Conservation (phyloP, 2,888 invertebrate species). For the Bellardia bayeri region DNA sequence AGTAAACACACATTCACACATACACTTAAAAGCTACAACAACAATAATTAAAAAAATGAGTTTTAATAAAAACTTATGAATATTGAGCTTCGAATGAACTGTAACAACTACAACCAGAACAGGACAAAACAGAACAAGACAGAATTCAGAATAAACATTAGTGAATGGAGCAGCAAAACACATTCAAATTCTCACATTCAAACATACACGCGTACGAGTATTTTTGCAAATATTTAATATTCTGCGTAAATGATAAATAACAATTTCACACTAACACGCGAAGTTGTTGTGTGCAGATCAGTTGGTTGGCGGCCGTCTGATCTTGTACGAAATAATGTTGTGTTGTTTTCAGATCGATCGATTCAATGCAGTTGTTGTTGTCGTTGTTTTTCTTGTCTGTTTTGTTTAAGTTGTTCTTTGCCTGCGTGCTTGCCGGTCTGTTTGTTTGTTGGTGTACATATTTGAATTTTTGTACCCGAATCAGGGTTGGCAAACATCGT, state of each 20-base stretch:
- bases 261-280: conserved; percentile 75
- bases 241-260: conserved; percentile 74
- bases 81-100: conserved; percentile 43
- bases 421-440: neutral
- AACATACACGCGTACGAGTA: neutral
- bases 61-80: conserved; percentile 64
- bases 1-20: neutral
- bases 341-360: conserved; percentile 27
- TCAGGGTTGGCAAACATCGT: too few relatives aligned
- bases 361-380: conserved; percentile 8
- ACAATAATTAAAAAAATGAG: conserved; percentile 40
- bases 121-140: neutral
- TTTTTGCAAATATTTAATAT: conserved; percentile 73
- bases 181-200: conserved; percentile 37
- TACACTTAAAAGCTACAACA: conserved; percentile 17
- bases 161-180: conserved; percentile 30
- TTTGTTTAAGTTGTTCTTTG: conserved; percentile 5
- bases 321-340: conserved; percentile 49
- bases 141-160: conserved; percentile 21
- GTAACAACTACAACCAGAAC: conserved; percentile 15
- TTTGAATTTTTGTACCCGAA: conserved; percentile 19
- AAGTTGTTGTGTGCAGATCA: conserved; percentile 65
- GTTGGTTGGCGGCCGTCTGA: conserved; percentile 60
- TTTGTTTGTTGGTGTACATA: neutral
- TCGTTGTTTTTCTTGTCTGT: neutral